Percentiles rank a stretch among this genome's conserved stretches.
phyloP scores from a whole-genome alignment of 2,113 vertebrate species.

The Phalacrocorax aristotelis region DNA sequence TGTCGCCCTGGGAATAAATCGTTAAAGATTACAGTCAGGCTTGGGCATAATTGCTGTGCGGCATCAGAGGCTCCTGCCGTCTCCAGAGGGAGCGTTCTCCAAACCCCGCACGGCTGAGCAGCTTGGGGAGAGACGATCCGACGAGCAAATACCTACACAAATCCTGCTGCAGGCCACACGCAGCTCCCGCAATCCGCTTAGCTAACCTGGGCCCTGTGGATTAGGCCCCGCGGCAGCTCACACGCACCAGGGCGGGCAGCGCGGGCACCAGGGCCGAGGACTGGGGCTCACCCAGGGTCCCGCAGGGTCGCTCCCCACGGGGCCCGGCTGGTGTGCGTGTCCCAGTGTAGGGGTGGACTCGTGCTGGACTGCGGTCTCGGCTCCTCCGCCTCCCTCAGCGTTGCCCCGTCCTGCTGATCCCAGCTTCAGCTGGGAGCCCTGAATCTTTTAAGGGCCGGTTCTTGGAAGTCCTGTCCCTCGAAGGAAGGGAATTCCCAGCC shows the following conservation, averaged over 20 bases:
- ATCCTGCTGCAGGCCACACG: conserved; percentile 31
- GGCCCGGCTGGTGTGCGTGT: accelerated
- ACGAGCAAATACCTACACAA: conserved; percentile 20
- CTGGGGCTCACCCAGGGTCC: background rate
- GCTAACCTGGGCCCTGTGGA: background rate
- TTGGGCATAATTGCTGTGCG: conserved; percentile 15
- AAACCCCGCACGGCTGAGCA: conserved; percentile 20
- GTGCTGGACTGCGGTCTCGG: accelerated
- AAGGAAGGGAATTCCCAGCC: conserved; percentile 54
- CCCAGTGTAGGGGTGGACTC: background rate
- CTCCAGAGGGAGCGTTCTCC: conserved; percentile 49
- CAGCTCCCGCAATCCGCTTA: conserved; percentile 22
- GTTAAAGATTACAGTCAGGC: conserved; percentile 28
- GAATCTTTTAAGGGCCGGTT: background rate
- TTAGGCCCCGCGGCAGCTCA: background rate
- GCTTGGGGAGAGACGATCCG: background rate
- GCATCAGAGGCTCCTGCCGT: background rate
- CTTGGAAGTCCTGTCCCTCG: conserved; percentile 21
- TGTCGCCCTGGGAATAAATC: conserved; percentile 62
- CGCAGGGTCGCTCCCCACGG: background rate
- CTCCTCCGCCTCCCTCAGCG: background rate
- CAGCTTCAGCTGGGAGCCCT: background rate
- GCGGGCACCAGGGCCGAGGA: background rate
- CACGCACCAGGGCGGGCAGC: background rate
- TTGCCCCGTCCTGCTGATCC: background rate